Conservation (phyloP, 2,797 vertebrate species). For the Hoplostethus atlanticus region DNA sequence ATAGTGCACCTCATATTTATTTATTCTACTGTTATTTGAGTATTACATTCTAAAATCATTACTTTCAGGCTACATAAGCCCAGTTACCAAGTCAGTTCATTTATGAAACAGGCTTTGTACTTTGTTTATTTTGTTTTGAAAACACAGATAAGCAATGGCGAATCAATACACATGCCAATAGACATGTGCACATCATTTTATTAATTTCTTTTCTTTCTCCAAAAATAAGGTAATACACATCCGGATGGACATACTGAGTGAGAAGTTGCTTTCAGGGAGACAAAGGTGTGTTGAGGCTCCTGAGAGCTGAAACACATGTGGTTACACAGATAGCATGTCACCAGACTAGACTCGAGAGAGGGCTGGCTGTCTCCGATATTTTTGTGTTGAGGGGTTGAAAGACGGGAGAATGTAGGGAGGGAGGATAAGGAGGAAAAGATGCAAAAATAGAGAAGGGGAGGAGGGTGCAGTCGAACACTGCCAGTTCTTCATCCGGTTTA, state of each 20-base stretch:
- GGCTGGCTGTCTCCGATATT: slow-evolving; percentile 53
- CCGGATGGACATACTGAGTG: neutral
- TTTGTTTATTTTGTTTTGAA: neutral
- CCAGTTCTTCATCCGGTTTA: slow-evolving; percentile 59
- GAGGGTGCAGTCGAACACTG: slow-evolving; percentile 52
- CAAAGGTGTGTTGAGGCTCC: neutral
- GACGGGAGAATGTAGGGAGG: slow-evolving; percentile 27
- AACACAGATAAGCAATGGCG: too few species aligned
- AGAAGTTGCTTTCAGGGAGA: neutral
- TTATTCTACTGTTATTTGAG: slow-evolving; percentile 28
- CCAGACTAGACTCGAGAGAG: slow-evolving; percentile 37
- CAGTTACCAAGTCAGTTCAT: neutral
- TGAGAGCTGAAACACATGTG: slow-evolving; percentile 15
- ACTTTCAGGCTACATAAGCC: slow-evolving; percentile 7
- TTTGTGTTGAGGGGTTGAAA: slow-evolving; percentile 51
- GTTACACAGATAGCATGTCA: slow-evolving; percentile 35
- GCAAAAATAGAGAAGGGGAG: slow-evolving; percentile 62
- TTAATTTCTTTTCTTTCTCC: neutral
- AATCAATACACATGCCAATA: slow-evolving; percentile 1
- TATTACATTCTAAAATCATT: slow-evolving; percentile 33
- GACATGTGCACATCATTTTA: neutral
- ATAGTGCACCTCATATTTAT: slow-evolving; percentile 35
- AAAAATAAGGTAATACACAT: neutral
- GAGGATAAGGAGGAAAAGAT: slow-evolving; percentile 51
- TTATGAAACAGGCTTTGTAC: neutral